These are phyloP conservation scores for Anolis apletophallus DNA, from an alignment of 2,797 vertebrate species.

Conservation along the genomic window DNA sequence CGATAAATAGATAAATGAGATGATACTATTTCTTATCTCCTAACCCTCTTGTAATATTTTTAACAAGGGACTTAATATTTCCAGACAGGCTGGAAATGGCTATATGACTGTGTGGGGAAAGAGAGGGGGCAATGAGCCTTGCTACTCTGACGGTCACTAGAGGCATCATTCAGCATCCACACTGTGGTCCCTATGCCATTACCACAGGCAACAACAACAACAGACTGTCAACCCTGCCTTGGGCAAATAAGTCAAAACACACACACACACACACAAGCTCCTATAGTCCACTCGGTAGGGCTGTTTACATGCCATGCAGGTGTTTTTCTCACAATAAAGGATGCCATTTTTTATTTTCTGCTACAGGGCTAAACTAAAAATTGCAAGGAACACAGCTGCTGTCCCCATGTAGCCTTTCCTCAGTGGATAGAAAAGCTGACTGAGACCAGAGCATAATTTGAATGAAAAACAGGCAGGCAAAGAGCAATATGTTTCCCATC, in stretches of 20 bases:
- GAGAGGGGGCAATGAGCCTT: too few relatives aligned
- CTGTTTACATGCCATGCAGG: not conserved
- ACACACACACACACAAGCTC: too few relatives aligned
- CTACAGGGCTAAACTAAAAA: not conserved
- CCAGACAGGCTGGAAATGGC: too few relatives aligned
- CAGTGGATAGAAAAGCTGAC: not conserved
- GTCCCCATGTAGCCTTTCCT: not conserved
- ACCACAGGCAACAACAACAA: too few relatives aligned
- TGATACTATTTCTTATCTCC: too few relatives aligned
- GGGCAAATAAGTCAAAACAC: too few relatives aligned
- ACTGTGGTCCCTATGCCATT: not conserved
- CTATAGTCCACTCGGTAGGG: not conserved
- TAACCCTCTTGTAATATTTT: too few relatives aligned
- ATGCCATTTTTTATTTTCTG: not conserved
- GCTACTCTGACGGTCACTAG: too few relatives aligned
- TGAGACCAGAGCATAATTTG: not conserved
- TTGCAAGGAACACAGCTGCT: not conserved
- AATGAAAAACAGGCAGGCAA: not conserved
- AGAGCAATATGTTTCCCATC: not conserved
- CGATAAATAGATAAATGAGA: too few relatives aligned
- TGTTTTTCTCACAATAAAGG: not conserved
- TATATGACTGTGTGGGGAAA: not conserved
- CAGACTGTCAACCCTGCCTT: not conserved
- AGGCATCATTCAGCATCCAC: too few relatives aligned
- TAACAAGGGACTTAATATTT: too few relatives aligned